These are phyloP conservation scores for Chironomus tepperi DNA, from an alignment of 1,140 invertebrate genomes.

Conservation along the genomic window DNA sequence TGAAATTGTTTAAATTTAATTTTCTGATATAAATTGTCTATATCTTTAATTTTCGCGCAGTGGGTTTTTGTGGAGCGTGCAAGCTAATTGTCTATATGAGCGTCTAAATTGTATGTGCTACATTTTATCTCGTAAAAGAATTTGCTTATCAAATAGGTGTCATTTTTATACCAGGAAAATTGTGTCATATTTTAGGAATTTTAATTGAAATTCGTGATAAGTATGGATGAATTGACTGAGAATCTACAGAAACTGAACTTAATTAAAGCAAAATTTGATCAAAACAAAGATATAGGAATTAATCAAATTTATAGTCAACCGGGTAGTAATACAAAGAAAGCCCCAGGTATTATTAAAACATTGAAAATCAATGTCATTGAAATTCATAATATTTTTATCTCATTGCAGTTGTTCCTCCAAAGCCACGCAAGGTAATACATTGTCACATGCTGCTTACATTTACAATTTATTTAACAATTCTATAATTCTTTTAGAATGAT, in stretches of 20 bases:
- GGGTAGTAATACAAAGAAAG: neutral
- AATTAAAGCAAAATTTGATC: neutral
- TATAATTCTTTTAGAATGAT: conserved; percentile 1
- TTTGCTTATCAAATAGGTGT: neutral
- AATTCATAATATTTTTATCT: neutral
- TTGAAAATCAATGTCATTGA: neutral
- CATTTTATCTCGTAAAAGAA: too few species aligned
- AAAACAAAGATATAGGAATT: neutral
- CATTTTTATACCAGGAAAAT: conserved; percentile 1
- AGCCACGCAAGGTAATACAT: neutral
- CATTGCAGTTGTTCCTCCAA: conserved; percentile 1
- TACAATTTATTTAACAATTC: too few species aligned
- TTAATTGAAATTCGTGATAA: neutral
- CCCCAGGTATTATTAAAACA: neutral
- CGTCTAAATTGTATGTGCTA: too few species aligned
- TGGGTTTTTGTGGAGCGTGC: too few species aligned
- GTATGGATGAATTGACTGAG: neutral
- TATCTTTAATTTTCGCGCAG: too few species aligned
- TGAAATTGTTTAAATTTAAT: too few species aligned
- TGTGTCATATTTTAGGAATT: neutral
- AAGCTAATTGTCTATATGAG: too few species aligned
- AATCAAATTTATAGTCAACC: conserved; percentile 12
- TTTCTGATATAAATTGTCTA: too few species aligned
- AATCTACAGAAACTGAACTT: conserved; percentile 6
- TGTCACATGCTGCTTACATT: neutral